Evolutionary conservation across 2,797 vertebrate genomes (phyloP), one percentile per base, ranked within the genome.

Genomic region (Simalia tracyae): DNA sequence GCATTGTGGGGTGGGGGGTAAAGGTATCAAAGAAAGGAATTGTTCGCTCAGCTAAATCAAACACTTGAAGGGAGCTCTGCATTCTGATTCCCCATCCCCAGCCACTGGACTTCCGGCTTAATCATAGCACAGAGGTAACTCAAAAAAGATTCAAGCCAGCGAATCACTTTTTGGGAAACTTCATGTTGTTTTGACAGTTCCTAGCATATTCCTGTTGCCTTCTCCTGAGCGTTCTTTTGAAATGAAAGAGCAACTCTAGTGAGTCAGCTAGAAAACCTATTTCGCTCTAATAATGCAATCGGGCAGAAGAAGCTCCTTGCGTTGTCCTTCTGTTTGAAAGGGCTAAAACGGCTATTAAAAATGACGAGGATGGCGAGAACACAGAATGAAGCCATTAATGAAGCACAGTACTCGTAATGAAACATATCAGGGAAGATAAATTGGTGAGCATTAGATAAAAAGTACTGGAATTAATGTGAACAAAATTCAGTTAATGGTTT

Each of bases 291-390:
- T 57, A 86, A 0, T 68, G 8, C 61, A 84, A 36, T 66, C 4
- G 22, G n/a, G 7, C 28, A 24, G 11, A 10, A 6, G 12, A 88
- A 50, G 28, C 12, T 88, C 86, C 56, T 31, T 3, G 5, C 24
- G 26, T 2, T 31, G 59, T 15, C 0, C 0, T 66, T 90, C 0
- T 56, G 61, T 0, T 72, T 3, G 63, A 15, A 3, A 8, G 0
- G 12, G 72, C 60, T 0, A 64, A 91, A 91, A 90, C 54, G 61
- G 76, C 2, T 94, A 0, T 1, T 88, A 26, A 10, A 22, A 93
- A 22, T 0, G 31, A 54, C 19, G 22, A 66, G 42, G 36, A 14
- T n/a, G 50, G 81, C 14, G 17, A 15, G 15, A 28, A 17, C 28
- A 26, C 24, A 12, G 42, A 86, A 92, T 42, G 84, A 92, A 92